Conservation (phyloP, 2,888 invertebrate species). For the Drosophila atripex region DNA sequence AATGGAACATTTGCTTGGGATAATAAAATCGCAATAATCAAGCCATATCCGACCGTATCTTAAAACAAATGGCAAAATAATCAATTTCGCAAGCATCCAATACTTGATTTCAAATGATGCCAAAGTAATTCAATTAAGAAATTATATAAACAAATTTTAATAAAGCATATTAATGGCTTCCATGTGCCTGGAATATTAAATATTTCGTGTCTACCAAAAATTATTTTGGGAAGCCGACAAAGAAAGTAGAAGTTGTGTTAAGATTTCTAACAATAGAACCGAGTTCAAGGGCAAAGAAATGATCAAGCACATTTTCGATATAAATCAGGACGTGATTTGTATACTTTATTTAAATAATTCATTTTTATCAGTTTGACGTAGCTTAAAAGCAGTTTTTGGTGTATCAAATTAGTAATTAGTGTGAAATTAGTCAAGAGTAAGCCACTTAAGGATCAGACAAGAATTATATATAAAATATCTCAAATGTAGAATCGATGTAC, state of each 20-base stretch:
- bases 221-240: slow-evolving; percentile 39
- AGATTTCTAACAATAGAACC: slow-evolving; percentile 36
- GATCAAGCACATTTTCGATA: slow-evolving; percentile 10
- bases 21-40: neutral
- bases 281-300: slow-evolving; percentile 48
- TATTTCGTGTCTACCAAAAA: neutral
- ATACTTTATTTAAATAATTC: slow-evolving; percentile 6
- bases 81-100: neutral
- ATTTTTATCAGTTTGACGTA: too few relatives aligned
- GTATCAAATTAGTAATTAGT: too few relatives aligned
- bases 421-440: too few relatives aligned
- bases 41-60: neutral
- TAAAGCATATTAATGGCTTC: slow-evolving; percentile 38
- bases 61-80: neutral
- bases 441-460: too few relatives aligned
- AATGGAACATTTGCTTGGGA: neutral
- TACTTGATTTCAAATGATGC: neutral
- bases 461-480: too few relatives aligned
- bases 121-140: slow-evolving; percentile 6
- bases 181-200: slow-evolving; percentile 14
- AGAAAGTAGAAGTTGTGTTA: slow-evolving; percentile 26
- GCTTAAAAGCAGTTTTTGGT: too few relatives aligned
- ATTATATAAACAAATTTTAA: too few relatives aligned
- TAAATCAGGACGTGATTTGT: slow-evolving; percentile 26
- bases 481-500: too few relatives aligned